Evolutionary conservation across 2,888 invertebrate species (phyloP).

Genomic region (Incurvaria masculella): DNA sequence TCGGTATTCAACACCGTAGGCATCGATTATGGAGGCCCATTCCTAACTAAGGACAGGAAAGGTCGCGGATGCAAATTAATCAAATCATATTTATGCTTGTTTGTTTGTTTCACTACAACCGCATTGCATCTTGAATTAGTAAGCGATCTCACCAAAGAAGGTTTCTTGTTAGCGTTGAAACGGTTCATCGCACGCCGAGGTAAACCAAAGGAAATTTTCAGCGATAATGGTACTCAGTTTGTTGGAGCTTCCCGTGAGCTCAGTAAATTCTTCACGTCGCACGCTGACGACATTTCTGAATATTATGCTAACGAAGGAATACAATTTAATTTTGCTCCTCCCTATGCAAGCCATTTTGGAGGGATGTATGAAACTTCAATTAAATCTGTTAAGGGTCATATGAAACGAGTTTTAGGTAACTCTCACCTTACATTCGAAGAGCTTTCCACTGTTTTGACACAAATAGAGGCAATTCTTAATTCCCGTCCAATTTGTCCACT

Average conservation of each 20-base stretch:
- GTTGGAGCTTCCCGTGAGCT: conserved; percentile 3
- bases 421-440: conserved; percentile 10
- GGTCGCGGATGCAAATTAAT: too few relatives aligned
- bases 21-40: too few relatives aligned
- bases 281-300: not conserved
- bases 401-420: not conserved
- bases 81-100: too few relatives aligned
- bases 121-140: not conserved
- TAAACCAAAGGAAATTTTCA: conserved; percentile 1
- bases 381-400: not conserved
- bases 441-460: conserved; percentile 16
- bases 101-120: not conserved
- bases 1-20: too few relatives aligned
- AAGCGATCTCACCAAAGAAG: not conserved
- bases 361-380: not conserved
- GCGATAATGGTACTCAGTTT: conserved; percentile 4
- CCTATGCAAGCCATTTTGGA: conserved; percentile 15
- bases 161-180: not conserved
- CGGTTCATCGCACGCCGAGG: not conserved
- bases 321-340: conserved; percentile 2
- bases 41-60: too few relatives aligned
- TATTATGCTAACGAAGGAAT: not conserved
- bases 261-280: not conserved
- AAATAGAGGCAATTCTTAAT: conserved; percentile 18
- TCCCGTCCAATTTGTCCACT: conserved; percentile 17